Evolutionary conservation across 2,113 vertebrate genomes (phyloP).

Genomic region (Brachirus orientalis): DNA sequence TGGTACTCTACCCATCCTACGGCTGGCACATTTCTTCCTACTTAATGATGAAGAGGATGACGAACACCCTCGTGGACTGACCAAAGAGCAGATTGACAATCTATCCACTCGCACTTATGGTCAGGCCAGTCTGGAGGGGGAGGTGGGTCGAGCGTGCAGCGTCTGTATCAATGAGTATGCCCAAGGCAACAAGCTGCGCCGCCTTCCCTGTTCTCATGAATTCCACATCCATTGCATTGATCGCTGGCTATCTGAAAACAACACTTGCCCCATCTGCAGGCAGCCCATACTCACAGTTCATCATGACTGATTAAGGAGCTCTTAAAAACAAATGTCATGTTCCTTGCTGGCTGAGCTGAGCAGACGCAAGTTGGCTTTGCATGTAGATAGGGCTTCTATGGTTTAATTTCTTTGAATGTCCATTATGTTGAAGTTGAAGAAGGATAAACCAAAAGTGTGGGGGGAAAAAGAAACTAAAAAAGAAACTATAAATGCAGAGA

Average conservation of each 20-base stretch:
- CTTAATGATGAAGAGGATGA: conserved; percentile 90
- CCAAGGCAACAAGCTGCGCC: conserved; percentile 93
- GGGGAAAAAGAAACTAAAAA: conserved; percentile 59
- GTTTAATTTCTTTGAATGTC: conserved; percentile 71
- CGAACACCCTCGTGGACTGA: conserved; percentile 88
- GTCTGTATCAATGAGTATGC: conserved; percentile 96
- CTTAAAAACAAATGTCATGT: conserved; percentile 30
- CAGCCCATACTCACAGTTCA: conserved; percentile 86
- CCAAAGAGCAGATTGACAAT: conserved; percentile 98
- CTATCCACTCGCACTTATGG: conserved; percentile 92
- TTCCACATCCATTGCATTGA: conserved; percentile 98
- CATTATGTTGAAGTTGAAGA: conserved; percentile 69
- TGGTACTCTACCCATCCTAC: conserved; percentile 90
- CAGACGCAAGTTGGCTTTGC: conserved; percentile 60
- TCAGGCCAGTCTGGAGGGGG: conserved; percentile 85
- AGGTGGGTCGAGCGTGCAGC: conserved; percentile 89
- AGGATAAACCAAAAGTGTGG: conserved; percentile 77
- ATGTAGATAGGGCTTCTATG: conserved; percentile 82
- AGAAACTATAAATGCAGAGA: conserved; percentile 78
- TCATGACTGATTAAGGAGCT: conserved; percentile 77
- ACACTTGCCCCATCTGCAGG: conserved; percentile 94
- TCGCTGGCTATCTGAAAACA: conserved; percentile 96
- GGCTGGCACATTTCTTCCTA: conserved; percentile 92
- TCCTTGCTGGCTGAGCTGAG: conserved; percentile 65
- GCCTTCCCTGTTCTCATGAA: conserved; percentile 92